Percentiles rank a stretch among this genome's conserved stretches.
These are phyloP conservation scores for Lamprologus lemairii DNA, from an alignment of 2,113 vertebrate genomes.

Conservation along the genomic window DNA sequence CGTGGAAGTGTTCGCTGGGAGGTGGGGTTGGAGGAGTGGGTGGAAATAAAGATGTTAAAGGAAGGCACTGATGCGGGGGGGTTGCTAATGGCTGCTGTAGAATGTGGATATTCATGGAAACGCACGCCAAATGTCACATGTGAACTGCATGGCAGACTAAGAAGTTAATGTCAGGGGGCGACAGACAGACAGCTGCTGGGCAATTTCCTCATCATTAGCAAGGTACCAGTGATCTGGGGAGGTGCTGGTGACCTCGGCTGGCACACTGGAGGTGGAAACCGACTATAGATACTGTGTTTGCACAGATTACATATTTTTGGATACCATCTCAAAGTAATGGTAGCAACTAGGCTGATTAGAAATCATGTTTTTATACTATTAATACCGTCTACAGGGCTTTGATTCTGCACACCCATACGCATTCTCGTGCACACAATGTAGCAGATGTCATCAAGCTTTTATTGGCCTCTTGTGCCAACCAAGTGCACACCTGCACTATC, in stretches of 20 bases:
- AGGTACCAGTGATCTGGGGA: background rate
- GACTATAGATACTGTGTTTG: background rate
- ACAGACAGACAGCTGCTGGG: constrained; percentile 22
- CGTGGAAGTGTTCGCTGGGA: background rate
- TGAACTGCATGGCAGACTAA: background rate
- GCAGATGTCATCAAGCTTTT: background rate
- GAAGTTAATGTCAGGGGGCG: constrained; percentile 9
- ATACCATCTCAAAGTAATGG: background rate
- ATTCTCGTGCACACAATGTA: background rate
- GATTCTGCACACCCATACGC: background rate
- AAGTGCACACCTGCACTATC: background rate
- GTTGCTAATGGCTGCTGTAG: background rate
- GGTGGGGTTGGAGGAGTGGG: background rate
- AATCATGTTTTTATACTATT: background rate
- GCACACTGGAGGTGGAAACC: background rate
- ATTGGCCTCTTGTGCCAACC: background rate
- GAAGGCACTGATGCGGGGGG: background rate
- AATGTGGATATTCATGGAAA: background rate
- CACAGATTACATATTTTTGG: background rate
- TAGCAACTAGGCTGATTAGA: background rate
- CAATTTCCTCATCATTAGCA: constrained; percentile 11
- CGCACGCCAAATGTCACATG: constrained; percentile 36
- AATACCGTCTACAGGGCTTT: background rate
- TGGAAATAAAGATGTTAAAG: background rate
- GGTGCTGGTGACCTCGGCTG: background rate